Conservation (phyloP, 2,797 vertebrate genomes). For the Sphaeramia orbicularis region DNA sequence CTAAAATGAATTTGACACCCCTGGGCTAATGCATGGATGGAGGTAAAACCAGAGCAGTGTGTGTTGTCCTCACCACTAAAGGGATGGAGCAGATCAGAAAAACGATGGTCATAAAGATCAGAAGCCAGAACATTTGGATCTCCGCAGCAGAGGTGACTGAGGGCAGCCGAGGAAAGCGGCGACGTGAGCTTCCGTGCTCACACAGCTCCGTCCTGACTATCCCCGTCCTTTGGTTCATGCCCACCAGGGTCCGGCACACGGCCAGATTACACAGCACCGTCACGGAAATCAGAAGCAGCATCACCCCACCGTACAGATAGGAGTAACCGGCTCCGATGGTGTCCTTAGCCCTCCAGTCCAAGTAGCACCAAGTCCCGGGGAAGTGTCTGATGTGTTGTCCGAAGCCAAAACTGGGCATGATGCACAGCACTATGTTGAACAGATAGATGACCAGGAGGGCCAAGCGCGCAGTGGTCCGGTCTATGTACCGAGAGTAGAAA, state of each 20-base stretch:
- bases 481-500: slow-evolving; percentile 86
- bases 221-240: slow-evolving; percentile 84
- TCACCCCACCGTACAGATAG: slow-evolving; percentile 85
- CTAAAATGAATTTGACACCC: too few species aligned
- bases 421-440: slow-evolving; percentile 81
- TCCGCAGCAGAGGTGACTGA: slow-evolving; percentile 84
- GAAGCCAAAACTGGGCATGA: slow-evolving; percentile 87
- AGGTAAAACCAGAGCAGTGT: background rate
- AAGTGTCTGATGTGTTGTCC: slow-evolving; percentile 82
- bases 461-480: slow-evolving; percentile 81
- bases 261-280: slow-evolving; percentile 85
- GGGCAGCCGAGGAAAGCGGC: slow-evolving; percentile 80
- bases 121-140: slow-evolving; percentile 88
- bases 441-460: slow-evolving; percentile 81
- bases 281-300: slow-evolving; percentile 82
- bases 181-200: slow-evolving; percentile 74
- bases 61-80: slow-evolving; percentile 80
- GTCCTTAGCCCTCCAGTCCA: slow-evolving; percentile 86
- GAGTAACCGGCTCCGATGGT: slow-evolving; percentile 81
- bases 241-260: slow-evolving; percentile 85
- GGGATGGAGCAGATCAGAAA: slow-evolving; percentile 88
- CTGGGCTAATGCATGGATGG: background rate
- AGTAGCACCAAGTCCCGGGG: slow-evolving; percentile 88
- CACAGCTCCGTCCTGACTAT: slow-evolving; percentile 78
- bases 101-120: slow-evolving; percentile 87